A percentile compares a stretch with the other conserved stretches of the same genome.
Conservation (phyloP, 2,888 invertebrate genomes). For the Phengaris alcon region DNA sequence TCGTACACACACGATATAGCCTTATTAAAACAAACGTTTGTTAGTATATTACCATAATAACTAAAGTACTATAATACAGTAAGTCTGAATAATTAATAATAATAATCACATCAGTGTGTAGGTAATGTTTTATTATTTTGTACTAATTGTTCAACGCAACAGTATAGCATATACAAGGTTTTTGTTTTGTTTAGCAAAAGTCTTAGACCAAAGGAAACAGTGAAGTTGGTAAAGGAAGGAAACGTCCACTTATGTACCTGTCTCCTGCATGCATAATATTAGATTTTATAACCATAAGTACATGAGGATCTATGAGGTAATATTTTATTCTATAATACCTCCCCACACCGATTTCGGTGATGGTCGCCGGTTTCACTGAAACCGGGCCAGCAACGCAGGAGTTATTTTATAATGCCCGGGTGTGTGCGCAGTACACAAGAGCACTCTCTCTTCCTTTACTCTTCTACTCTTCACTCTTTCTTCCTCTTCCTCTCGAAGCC, state of each 20-base stretch:
- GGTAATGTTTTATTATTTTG: neutral
- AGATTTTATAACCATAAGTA: too few species aligned
- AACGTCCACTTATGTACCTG: neutral
- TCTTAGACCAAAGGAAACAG: slow-evolving; percentile 11
- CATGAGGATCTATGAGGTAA: too few species aligned
- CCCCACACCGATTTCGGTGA: too few species aligned
- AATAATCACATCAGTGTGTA: slow-evolving; percentile 15
- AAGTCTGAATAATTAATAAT: slow-evolving; percentile 22
- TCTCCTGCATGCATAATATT: too few species aligned
- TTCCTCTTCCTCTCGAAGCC: too few species aligned
- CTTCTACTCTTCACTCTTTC: too few species aligned
- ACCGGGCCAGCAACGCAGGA: too few species aligned
- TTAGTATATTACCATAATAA: neutral
- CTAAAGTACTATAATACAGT: slow-evolving; percentile 4
- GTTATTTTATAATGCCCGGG: too few species aligned
- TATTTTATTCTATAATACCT: too few species aligned
- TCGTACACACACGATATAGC: neutral
- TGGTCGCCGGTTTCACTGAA: too few species aligned
- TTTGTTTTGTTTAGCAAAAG: neutral
- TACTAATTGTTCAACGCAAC: slow-evolving; percentile 29
- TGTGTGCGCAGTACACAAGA: too few species aligned
- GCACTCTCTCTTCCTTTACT: too few species aligned
- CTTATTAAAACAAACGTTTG: slow-evolving; percentile 8
- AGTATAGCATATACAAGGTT: neutral
- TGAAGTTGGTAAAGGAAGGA: neutral